Percentiles rank a stretch among this genome's conserved stretches.
These are phyloP conservation scores for Phataginus tricuspis DNA, from an alignment of 2,797 vertebrate species.

Conservation along the genomic window DNA sequence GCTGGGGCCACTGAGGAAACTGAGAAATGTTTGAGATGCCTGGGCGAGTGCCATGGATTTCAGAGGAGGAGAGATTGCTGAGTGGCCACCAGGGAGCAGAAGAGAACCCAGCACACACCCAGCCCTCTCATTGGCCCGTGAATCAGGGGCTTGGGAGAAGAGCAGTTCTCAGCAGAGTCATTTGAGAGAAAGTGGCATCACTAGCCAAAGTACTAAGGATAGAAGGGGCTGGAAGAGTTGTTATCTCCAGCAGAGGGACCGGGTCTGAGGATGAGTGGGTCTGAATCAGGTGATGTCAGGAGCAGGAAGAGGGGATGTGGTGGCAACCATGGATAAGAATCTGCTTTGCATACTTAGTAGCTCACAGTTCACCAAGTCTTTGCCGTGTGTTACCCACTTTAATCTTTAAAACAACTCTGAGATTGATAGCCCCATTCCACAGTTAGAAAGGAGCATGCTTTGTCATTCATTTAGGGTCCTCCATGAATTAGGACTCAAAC, in stretches of 20 bases:
- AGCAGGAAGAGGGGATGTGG: fast-evolving
- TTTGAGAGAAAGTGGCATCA: neutral
- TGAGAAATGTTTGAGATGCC: neutral
- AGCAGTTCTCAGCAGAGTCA: neutral
- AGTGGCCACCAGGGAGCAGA: neutral
- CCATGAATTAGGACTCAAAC: neutral
- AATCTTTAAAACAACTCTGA: neutral
- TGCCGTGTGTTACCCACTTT: neutral
- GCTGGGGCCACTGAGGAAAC: neutral
- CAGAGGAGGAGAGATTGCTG: neutral
- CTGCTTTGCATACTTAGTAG: fast-evolving
- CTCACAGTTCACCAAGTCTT: neutral
- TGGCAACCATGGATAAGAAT: fast-evolving
- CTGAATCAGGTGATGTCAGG: neutral
- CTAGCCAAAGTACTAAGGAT: neutral
- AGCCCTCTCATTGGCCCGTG: neutral
- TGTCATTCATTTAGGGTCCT: neutral
- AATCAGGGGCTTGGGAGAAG: no score
- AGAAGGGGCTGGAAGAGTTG: neutral
- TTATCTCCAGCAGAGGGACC: neutral
- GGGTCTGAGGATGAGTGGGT: neutral
- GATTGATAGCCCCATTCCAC: no score
- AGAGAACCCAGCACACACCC: neutral
- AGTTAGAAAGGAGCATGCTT: neutral
- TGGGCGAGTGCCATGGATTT: fast-evolving